Evolutionary conservation across 1,140 invertebrate species (phyloP), one percentile per base, ranked within the genome.

Genomic region (Zaprionus nigranus): DNA sequence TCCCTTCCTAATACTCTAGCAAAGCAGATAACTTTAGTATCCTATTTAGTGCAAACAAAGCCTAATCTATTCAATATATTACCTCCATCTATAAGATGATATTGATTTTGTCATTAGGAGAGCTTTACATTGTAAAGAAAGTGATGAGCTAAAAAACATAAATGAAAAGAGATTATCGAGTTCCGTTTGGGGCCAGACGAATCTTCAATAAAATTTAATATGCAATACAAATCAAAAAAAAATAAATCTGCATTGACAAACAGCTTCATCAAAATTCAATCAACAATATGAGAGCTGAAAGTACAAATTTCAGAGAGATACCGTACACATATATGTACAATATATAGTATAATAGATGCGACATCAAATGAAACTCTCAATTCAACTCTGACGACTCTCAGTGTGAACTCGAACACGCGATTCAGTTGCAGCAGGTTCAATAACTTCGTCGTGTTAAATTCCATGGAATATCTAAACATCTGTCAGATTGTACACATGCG

Each of bases 191-290:
- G 75, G 79, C 71, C 75, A 68, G 71, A 79, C n/a, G 40, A 1
- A 46, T 51, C 46, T 12, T 30, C 63, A 51, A 64, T 51, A 62
- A 61, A 36, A 57, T 36, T 28, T 62, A 28, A 24, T 28, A 28
- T 56, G 26, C 26, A 26, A 49, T 53, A 43, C 51, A 38, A 74
- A 65, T 64, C 53, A 58, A 70, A 43, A 70, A 49, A 22, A 65
- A 76, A 85, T 85, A 81, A 85, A 81, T 85, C 78, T 79, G 56
- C 75, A 85, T 85, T 81, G 78, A 73, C 78, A 75, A 74, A 80
- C 63, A 59, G 59, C 81, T 71, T 72, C 81, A 81, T 78, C 78
- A 68, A 78, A 67, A 68, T 58, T 78, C 61, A 74, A 77, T 60
- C 57, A 77, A 38, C 57, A n/a, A 28, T 66, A 49, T 57, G 36